These are phyloP conservation scores for Phalacrocorax aristotelis DNA, from an alignment of 2,113 vertebrate genomes.

Conservation along the genomic window DNA sequence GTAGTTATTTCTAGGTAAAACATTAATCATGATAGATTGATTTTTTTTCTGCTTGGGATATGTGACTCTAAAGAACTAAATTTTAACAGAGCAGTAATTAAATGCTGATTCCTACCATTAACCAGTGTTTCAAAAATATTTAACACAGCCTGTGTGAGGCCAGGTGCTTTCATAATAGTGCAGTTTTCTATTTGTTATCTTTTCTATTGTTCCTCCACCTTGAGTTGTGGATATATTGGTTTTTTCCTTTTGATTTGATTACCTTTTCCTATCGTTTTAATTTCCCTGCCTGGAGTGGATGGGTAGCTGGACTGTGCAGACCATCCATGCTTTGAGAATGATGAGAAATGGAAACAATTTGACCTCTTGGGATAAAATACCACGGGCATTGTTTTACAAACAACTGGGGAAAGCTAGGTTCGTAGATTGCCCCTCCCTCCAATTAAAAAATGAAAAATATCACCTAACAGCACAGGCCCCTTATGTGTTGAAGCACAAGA, in stretches of 20 bases:
- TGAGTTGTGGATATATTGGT: neutral
- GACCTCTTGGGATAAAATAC: neutral
- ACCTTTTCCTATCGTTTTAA: neutral
- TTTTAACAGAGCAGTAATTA: constrained; percentile 1
- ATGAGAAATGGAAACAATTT: neutral
- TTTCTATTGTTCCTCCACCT: neutral
- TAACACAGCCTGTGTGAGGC: neutral
- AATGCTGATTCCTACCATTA: neutral
- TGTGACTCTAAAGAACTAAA: neutral
- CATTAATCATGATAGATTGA: neutral
- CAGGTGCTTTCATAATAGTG: neutral
- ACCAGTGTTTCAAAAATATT: neutral
- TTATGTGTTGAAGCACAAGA: constrained; percentile 70
- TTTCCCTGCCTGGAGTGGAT: neutral
- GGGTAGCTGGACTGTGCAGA: neutral
- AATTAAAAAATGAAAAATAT: neutral
- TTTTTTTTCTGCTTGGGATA: neutral
- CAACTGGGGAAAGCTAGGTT: neutral
- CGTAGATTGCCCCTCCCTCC: neutral
- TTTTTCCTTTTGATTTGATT: neutral
- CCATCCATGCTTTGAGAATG: neutral
- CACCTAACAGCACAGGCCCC: constrained; percentile 30
- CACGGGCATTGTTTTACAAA: neutral
- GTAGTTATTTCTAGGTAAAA: neutral
- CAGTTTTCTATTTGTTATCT: neutral